These are phyloP conservation scores for Coptodon rendalli DNA, from an alignment of 2,113 vertebrate species.

Conservation along the genomic window DNA sequence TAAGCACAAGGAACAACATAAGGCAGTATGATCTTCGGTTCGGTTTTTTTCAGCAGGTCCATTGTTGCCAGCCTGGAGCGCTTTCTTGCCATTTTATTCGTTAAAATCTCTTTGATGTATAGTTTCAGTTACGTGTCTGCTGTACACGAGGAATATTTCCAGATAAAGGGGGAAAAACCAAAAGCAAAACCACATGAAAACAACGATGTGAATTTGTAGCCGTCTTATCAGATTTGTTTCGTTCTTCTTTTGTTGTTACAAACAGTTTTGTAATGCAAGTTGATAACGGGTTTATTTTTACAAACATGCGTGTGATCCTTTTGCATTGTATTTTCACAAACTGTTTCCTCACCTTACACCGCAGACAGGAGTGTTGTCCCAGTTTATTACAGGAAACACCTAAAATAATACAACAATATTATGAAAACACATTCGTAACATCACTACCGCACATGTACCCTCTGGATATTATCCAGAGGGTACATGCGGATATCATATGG, in stretches of 20 bases:
- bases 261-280: not conserved
- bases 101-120: not conserved
- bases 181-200: not conserved
- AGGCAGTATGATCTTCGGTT: not conserved
- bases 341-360: slow-evolving; percentile 85
- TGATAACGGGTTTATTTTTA: not conserved
- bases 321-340: not conserved
- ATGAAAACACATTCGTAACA: not conserved
- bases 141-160: not conserved
- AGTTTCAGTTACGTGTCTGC: not conserved
- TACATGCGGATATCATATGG: too few species aligned
- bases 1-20: not conserved
- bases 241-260: not conserved
- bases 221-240: not conserved
- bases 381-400: slow-evolving; percentile 95
- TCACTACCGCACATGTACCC: not conserved
- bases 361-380: slow-evolving; percentile 94
- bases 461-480: not conserved
- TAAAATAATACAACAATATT: not conserved
- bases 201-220: not conserved
- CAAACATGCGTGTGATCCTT: not conserved
- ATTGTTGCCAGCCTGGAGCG: not conserved
- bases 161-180: not conserved
- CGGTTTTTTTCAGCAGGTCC: not conserved
- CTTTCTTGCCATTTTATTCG: not conserved